Percentiles rank a stretch among this genome's conserved stretches.
phyloP scores from a whole-genome alignment of 2,113 vertebrate species.

The Sphyrna mokarran region DNA sequence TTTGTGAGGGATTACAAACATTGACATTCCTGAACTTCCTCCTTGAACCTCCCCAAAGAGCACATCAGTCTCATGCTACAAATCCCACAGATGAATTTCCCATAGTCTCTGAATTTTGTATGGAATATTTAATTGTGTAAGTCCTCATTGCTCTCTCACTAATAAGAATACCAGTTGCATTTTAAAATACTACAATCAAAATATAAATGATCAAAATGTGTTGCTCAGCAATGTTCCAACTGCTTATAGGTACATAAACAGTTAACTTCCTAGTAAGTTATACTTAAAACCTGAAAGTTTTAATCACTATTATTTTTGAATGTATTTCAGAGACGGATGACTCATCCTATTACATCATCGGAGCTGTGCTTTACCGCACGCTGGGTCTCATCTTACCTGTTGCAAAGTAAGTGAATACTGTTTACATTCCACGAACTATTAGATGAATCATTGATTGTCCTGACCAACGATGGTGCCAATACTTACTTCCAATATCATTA shows the following conservation, averaged over 20 bases:
- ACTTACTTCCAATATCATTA: neutral
- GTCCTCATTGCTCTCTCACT: neutral
- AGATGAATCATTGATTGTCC: neutral
- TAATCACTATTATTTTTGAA: slow-evolving; percentile 41
- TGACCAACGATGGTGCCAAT: no score
- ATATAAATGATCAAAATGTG: neutral
- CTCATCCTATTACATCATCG: slow-evolving; percentile 85
- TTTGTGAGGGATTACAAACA: neutral
- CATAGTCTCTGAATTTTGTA: neutral
- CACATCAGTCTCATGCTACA: neutral
- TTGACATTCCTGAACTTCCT: neutral
- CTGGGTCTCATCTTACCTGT: slow-evolving; percentile 82
- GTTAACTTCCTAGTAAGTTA: slow-evolving; percentile 9
- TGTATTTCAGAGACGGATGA: slow-evolving; percentile 67
- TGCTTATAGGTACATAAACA: no score
- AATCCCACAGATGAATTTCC: neutral
- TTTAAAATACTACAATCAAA: neutral
- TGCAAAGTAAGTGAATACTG: slow-evolving; percentile 66
- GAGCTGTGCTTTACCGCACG: slow-evolving; percentile 87
- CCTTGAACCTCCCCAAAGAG: neutral
- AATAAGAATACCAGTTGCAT: neutral
- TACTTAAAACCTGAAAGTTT: slow-evolving; percentile 38
- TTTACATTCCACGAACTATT: neutral
- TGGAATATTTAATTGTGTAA: neutral
- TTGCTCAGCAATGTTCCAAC: neutral